Percentiles rank a stretch among this genome's conserved stretches.
phyloP scores from a whole-genome alignment of 1,140 invertebrate genomes.

The Lasaia peninsularis region DNA sequence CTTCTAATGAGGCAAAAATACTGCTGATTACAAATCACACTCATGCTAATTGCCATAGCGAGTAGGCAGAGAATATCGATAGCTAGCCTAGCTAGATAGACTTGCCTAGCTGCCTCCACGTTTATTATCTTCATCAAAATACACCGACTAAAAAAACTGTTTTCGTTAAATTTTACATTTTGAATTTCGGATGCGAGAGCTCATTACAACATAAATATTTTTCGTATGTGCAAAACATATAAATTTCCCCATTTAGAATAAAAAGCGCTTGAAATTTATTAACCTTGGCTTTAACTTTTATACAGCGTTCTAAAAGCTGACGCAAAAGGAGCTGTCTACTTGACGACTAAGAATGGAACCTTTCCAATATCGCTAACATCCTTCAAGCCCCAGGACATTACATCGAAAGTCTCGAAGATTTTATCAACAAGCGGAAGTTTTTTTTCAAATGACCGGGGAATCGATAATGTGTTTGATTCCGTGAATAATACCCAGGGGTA shows the following conservation, averaged over 20 bases:
- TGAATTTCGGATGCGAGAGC: no score
- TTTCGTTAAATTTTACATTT: no score
- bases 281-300: conserved; percentile 22
- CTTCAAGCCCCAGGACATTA: conserved; percentile 47
- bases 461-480: conserved; percentile 48
- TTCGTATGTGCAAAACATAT: background rate
- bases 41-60: no score
- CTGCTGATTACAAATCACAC: no score
- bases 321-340: conserved; percentile 68
- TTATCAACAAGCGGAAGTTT: conserved; percentile 55
- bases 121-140: no score
- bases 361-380: conserved; percentile 70
- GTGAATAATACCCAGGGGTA: conserved; percentile 46
- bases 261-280: conserved; percentile 16
- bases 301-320: conserved; percentile 43
- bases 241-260: conserved; percentile 1
- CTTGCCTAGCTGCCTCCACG: no score
- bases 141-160: no score
- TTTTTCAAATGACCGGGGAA: conserved; percentile 37
- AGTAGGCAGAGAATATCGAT: no score
- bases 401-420: conserved; percentile 48
- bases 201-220: no score
- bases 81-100: no score
- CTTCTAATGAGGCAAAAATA: no score
- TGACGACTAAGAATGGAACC: conserved; percentile 70